Conservation (phyloP, 2,888 invertebrate species). For the Odontocerum albicorne region DNA sequence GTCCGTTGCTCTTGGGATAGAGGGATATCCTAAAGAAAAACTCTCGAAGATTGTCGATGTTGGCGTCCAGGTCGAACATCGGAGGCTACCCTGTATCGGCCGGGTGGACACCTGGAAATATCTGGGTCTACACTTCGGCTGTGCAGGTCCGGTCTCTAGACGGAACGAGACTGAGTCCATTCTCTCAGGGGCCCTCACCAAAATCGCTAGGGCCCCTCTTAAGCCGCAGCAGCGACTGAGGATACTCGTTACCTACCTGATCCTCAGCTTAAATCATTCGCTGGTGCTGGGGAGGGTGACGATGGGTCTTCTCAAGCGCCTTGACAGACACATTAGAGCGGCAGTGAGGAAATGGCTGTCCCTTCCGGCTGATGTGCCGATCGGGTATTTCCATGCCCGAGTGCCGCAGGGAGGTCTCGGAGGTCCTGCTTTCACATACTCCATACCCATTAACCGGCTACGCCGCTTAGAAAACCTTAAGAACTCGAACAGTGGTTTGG, state of each 20-base stretch:
- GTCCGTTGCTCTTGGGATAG: background rate
- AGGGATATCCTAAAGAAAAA: conserved; percentile 2
- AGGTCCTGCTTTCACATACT: background rate
- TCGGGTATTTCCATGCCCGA: conserved; percentile 5
- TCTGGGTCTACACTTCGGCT: conserved; percentile 6
- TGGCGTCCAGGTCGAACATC: too few relatives aligned
- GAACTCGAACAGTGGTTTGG: too few relatives aligned
- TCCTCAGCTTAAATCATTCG: background rate
- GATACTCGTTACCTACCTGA: background rate
- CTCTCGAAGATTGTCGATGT: background rate
- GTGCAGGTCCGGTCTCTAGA: too few relatives aligned
- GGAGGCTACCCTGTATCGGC: too few relatives aligned
- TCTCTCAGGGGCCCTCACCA: background rate
- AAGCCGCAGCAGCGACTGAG: conserved; percentile 11
- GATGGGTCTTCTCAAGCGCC: background rate
- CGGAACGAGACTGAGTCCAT: too few relatives aligned
- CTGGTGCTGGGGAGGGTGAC: conserved; percentile 1
- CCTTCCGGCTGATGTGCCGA: background rate
- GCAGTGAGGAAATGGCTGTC: background rate
- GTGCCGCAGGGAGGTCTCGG: conserved; percentile 5
- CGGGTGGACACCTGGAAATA: too few relatives aligned
- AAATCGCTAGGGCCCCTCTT: background rate
- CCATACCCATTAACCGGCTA: too few relatives aligned
- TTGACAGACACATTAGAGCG: background rate
- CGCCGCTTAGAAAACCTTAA: too few relatives aligned